Evolutionary conservation across 2,797 vertebrate genomes (phyloP), one percentile per base, ranked within the genome.

Genomic region (Clarias pachynema): DNA sequence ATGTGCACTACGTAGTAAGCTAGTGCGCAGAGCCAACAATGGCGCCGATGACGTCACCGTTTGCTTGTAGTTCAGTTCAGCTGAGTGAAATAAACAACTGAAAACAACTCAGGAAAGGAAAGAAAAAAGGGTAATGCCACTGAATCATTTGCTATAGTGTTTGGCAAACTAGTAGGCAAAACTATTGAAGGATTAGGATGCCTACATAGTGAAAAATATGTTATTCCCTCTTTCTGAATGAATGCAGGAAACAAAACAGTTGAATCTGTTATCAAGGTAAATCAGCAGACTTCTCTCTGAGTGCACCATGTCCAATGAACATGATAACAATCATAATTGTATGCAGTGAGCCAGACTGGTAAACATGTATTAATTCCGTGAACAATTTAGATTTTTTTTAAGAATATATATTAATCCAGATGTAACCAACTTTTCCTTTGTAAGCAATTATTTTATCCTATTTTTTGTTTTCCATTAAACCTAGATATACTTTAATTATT

Each of bases 11-110:
- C 18, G 44, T 56, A 56, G 72, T 53, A 29, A 16, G 44, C 53
- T 60, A 78, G 75, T 62, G 2, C 31, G n/a, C 57, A 20, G 10
- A 66, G 40, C 37, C 40, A 66, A 20, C 37, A 80, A 24, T 29
- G 62, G 62, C n/a, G 79, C n/a, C 0, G 62, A 66, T 66, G 79
- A 79, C 78, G 60, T 49, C 60, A 79, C 40, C 16, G 62, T n/a
- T 15, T 18, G 24, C 49, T 1, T 80, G 40, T 29, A 31, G 79
- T 2, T 49, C 60, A 29, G 40, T 0, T 80, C 79, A 9, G 10
- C 29, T 24, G 4, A 26, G 37, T 16, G 60, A 63, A 12, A 80
- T 29, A 4, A 3, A 20, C 60, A 49, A 18, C 60, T 44, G 0
- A 44, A 75, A 79, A 29, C 60, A 53, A 29, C 62, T 2, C 4